Evolutionary conservation across 1,140 invertebrate genomes (phyloP).

Genomic region (Panagrolaimus sp.): DNA sequence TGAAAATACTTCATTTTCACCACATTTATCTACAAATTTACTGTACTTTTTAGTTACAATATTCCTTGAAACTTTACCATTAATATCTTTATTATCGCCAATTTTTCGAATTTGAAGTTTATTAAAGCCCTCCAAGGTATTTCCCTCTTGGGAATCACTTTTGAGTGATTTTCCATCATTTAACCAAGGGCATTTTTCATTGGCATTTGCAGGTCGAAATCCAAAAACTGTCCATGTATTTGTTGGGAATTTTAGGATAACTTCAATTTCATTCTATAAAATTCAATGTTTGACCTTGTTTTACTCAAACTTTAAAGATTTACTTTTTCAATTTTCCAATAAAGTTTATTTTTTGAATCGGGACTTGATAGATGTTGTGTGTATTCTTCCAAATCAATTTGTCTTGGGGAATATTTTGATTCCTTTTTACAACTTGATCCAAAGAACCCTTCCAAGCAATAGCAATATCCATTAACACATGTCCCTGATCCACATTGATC

Average conservation of each 20-base stretch:
- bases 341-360: constrained; percentile 11
- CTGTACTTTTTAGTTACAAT: too few relatives aligned
- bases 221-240: constrained; percentile 25
- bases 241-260: constrained; percentile 23
- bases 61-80: too few relatives aligned
- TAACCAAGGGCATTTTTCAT: constrained; percentile 5
- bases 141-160: neutral
- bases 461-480: constrained; percentile 23
- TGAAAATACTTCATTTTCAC: constrained; percentile 49
- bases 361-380: neutral
- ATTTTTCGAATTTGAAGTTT: constrained; percentile 8
- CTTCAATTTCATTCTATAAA: constrained; percentile 19
- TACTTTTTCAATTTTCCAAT: neutral
- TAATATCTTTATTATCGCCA: neutral
- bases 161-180: constrained; percentile 11
- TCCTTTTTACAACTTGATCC: constrained; percentile 26
- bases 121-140: constrained; percentile 6
- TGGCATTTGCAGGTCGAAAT: neutral
- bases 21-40: constrained; percentile 20
- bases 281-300: neutral
- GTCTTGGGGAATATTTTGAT: neutral
- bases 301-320: constrained; percentile 14
- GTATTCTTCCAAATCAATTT: neutral
- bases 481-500: constrained; percentile 6
- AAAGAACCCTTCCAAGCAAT: constrained; percentile 29